Percentiles rank a stretch among this genome's conserved stretches.
phyloP scores from a whole-genome alignment of 2,888 invertebrate species.

The Selenia dentaria region DNA sequence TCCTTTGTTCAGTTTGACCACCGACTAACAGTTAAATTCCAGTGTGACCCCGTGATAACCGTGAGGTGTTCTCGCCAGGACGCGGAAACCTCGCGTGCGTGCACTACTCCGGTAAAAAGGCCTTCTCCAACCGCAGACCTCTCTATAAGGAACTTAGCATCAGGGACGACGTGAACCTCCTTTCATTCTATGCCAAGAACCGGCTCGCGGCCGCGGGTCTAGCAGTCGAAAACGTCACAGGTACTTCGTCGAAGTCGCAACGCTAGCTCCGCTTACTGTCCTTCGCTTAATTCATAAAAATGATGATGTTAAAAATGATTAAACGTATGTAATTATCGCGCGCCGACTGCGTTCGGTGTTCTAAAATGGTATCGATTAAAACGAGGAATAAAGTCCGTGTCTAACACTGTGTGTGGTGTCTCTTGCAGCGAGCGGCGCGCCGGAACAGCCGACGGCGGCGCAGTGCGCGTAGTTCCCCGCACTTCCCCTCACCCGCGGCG shows the following conservation, averaged over 20 bases:
- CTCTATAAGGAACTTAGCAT: conserved; percentile 90
- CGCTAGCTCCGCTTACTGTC: conserved; percentile 70
- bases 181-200: conserved; percentile 94
- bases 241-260: conserved; percentile 66
- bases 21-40: conserved; percentile 68
- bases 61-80: conserved; percentile 85
- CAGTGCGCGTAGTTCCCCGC: conserved; percentile 80
- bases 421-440: conserved; percentile 84
- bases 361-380: conserved; percentile 52
- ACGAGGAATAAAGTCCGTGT: conserved; percentile 72
- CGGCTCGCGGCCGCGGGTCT: conserved; percentile 87
- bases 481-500: conserved; percentile 43
- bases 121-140: conserved; percentile 90
- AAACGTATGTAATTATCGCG: conserved; percentile 45
- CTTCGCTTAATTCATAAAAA: conserved; percentile 74
- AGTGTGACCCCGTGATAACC: conserved; percentile 72
- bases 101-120: conserved; percentile 92
- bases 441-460: conserved; percentile 84
- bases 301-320: conserved; percentile 56
- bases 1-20: conserved; percentile 41
- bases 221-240: conserved; percentile 78
- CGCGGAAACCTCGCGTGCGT: conserved; percentile 93
- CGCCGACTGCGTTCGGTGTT: conserved; percentile 51
- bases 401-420: conserved; percentile 84
- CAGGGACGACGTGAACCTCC: conserved; percentile 93